Percentiles rank a stretch among this genome's conserved stretches.
Evolutionary conservation across 2,797 vertebrate genomes (phyloP).

Genomic region (Rachycentron canadum): DNA sequence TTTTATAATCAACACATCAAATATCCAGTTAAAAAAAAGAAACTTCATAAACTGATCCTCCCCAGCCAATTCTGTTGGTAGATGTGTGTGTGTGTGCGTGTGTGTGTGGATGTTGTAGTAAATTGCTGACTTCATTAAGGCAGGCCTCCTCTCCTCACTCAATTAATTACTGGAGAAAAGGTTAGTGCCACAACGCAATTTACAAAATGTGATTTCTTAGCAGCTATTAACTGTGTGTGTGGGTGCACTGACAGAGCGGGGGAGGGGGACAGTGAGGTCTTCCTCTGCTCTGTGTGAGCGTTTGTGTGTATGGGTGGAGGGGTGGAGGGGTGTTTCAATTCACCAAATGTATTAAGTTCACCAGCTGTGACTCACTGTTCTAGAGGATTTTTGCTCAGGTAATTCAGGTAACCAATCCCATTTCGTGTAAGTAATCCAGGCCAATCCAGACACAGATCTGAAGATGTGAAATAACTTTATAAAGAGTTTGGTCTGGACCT

Average conservation of each 20-base stretch:
- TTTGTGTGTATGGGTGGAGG: constrained; percentile 3
- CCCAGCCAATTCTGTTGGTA: not conserved
- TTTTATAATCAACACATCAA: constrained; percentile 20
- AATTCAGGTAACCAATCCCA: not conserved
- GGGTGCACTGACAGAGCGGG: constrained; percentile 18
- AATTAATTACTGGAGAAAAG: constrained; percentile 78
- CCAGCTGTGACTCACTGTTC: not conserved
- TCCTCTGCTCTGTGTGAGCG: constrained; percentile 4
- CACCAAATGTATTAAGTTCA: constrained; percentile 8
- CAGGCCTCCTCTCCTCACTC: constrained; percentile 61
- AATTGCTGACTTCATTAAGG: constrained; percentile 74
- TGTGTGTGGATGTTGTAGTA: constrained; percentile 31
- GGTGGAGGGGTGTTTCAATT: constrained; percentile 2
- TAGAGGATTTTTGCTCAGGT: not conserved
- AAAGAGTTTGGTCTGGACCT: too few relatives aligned
- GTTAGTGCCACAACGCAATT: constrained; percentile 77
- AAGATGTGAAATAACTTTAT: too few relatives aligned
- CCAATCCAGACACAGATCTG: not conserved
- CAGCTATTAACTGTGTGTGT: constrained; percentile 63
- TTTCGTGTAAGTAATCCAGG: not conserved
- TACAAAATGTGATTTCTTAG: constrained; percentile 78
- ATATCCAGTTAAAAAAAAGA: constrained; percentile 5
- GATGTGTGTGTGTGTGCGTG: constrained; percentile 11
- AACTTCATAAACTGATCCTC: constrained; percentile 12
- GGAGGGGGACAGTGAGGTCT: not conserved